Evolutionary conservation across 2,113 vertebrate genomes (phyloP), one percentile per base, ranked within the genome.

Genomic region (Alethe diademata): DNA sequence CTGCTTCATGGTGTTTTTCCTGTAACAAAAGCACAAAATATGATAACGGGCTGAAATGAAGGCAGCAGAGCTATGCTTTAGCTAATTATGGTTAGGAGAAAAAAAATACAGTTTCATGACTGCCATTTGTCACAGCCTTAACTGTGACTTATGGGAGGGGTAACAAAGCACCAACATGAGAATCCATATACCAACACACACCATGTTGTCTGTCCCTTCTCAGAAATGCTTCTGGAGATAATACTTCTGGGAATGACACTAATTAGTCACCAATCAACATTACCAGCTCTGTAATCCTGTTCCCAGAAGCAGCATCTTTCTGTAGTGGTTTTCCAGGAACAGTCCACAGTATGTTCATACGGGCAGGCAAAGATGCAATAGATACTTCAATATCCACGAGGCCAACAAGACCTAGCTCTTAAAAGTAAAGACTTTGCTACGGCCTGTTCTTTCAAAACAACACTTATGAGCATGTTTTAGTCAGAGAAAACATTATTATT

Each of bases 211-310:
- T 66, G 50, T 45, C 64, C 61, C 74, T 95, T 95, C 93, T 91
- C 45, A 51, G 95, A 97, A 96, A 76, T 70, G 73, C 81, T 73
- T 50, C 70, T 3, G 1, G 47, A 66, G 24, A 56, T 47, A 35
- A 42, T 86, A 50, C 71, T 95, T 92, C 95, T 95, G 95, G 81
- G 93, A 96, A 96, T 62, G 58, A 78, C 58, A 53, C 62, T 93
- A 94, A 97, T 96, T 96, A 93, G 92, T 75, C 88, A 93, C 93
- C 92, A 88, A 47, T 89, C 72, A 93, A 53, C 89, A 47, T 90
- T 78, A 95, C 66, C 89, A 95, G 91, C 92, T 73, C 47, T 66
- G 56, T 65, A 92, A 91, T 57, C 36, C 72, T 42, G 70, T 96
- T 95, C 93, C 91, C 93, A 96, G 96, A 93, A 97, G 80, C 26